Conservation (phyloP, 2,888 invertebrate species). For the Polydrusus cervinus region DNA sequence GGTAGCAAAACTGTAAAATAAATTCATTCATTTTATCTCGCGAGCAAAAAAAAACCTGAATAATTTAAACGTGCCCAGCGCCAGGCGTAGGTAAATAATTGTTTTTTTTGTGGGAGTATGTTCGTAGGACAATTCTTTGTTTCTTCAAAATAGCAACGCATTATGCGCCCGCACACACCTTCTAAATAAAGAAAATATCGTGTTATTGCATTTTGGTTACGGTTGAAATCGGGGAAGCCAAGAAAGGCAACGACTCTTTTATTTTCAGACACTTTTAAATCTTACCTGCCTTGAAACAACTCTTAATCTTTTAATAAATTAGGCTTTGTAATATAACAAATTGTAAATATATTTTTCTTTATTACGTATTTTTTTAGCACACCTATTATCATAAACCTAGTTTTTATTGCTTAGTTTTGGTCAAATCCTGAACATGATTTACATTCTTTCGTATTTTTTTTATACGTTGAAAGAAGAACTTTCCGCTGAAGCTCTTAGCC, state of each 20-base stretch:
- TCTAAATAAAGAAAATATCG: conserved; percentile 34
- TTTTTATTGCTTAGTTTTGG: too few relatives aligned
- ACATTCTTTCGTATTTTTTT: not conserved
- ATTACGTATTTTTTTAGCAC: too few relatives aligned
- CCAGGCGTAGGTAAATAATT: conserved; percentile 36
- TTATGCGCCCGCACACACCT: conserved; percentile 39
- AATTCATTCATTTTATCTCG: not conserved
- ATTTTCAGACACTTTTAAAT: conserved; percentile 9
- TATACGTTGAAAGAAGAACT: conserved; percentile 2
- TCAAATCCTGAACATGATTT: too few relatives aligned
- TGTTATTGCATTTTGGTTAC: conserved; percentile 33
- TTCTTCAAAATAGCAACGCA: conserved; percentile 37
- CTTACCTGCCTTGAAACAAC: conserved; percentile 20
- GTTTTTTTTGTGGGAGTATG: conserved; percentile 29
- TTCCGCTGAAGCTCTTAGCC: conserved; percentile 9
- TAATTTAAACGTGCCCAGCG: conserved; percentile 22
- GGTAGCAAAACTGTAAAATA: too few relatives aligned
- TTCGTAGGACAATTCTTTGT: conserved; percentile 36
- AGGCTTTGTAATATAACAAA: too few relatives aligned
- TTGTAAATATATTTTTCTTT: too few relatives aligned
- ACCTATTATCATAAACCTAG: too few relatives aligned
- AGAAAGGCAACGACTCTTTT: conserved; percentile 19
- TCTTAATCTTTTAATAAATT: conserved; percentile 21
- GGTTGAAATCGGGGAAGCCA: conserved; percentile 21
- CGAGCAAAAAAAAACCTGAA: conserved; percentile 10